Conservation (phyloP, 2,113 vertebrate genomes). For the Motacilla tschutschensis region DNA sequence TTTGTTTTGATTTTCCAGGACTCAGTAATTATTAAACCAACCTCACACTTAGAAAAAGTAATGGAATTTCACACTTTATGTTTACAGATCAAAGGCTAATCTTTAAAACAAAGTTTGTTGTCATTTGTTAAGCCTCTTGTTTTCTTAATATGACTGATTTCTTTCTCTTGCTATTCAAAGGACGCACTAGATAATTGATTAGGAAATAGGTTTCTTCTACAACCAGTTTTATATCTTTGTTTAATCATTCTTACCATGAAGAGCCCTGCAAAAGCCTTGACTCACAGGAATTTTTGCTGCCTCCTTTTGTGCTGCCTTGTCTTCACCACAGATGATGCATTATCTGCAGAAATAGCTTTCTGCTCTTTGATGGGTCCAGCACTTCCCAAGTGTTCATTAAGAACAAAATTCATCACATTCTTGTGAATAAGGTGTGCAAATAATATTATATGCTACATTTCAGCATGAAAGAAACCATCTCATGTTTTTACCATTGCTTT, state of each 20-base stretch:
- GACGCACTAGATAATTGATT: not conserved
- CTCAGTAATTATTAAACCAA: not conserved
- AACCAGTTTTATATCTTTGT: not conserved
- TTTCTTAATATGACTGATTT: conserved; percentile 7
- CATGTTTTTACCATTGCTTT: not conserved
- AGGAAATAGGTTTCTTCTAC: not conserved
- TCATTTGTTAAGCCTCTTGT: not conserved
- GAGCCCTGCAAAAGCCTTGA: not conserved
- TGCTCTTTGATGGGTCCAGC: not conserved
- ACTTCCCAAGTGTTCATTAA: not conserved
- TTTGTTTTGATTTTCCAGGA: not conserved
- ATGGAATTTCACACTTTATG: not conserved
- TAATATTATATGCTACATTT: not conserved
- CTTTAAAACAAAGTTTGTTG: not conserved
- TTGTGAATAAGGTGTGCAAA: not conserved
- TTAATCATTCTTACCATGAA: not conserved
- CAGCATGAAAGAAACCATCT: not conserved
- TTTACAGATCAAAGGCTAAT: conserved; percentile 1
- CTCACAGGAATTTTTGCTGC: not conserved
- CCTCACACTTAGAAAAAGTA: not conserved
- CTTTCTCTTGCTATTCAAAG: not conserved
- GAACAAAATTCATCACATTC: not conserved
- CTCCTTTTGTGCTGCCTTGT: not conserved
- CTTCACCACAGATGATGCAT: not conserved
- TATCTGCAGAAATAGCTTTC: not conserved